These are phyloP conservation scores for Lasiurus cinereus DNA, from an alignment of 2,113 vertebrate genomes.

Conservation along the genomic window DNA sequence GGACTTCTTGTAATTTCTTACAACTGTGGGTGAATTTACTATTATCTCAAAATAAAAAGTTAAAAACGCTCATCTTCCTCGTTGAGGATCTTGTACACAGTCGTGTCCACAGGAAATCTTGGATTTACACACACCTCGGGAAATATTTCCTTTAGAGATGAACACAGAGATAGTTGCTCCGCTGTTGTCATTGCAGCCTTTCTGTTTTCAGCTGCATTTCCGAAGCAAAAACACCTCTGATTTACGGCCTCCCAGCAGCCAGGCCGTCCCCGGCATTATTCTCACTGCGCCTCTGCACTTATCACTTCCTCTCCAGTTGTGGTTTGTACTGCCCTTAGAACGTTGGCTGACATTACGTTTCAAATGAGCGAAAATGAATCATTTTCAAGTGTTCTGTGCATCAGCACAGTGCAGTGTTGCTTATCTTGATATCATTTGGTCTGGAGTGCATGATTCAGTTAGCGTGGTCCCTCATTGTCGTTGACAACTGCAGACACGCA, in stretches of 20 bases:
- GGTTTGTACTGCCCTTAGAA: not conserved
- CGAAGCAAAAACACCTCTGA: not conserved
- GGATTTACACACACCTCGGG: not conserved
- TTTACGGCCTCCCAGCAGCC: not conserved
- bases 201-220: not conserved
- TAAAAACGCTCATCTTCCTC: not conserved
- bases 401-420: rapidly evolving
- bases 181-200: not conserved
- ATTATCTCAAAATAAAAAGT: not conserved
- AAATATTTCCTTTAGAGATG: not conserved
- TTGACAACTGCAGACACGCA: rapidly evolving
- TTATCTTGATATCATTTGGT: rapidly evolving
- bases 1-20: not conserved
- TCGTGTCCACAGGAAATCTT: not conserved
- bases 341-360: not conserved
- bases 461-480: rapidly evolving
- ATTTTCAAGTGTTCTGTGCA: rapidly evolving
- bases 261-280: not conserved
- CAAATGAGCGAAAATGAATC: not conserved
- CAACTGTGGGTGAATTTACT: not conserved
- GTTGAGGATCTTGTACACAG: not conserved
- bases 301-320: not conserved
- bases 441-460: rapidly evolving
- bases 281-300: not conserved
- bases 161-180: not conserved